A percentile compares a stretch with the other conserved stretches of the same genome.
These are phyloP conservation scores for Periphyllus acericola DNA, from an alignment of 2,888 invertebrate genomes.

Conservation along the genomic window DNA sequence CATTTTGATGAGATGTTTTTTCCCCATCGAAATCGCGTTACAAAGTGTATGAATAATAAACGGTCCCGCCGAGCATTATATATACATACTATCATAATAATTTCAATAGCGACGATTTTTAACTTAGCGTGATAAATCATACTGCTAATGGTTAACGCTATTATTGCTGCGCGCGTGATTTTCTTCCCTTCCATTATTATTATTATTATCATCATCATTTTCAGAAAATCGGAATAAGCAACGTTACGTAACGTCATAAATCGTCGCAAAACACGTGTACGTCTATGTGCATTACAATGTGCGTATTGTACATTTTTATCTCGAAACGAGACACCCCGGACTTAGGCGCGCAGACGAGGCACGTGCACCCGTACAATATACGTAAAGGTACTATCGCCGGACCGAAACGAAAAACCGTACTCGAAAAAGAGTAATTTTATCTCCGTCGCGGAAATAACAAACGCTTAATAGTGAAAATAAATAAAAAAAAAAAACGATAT, in stretches of 20 bases:
- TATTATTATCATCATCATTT: slow-evolving; percentile 23
- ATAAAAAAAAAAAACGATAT: not conserved
- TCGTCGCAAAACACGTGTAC: not conserved
- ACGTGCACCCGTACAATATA: too few relatives aligned
- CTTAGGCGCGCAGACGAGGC: not conserved
- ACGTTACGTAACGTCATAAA: not conserved
- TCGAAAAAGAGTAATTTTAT: slow-evolving; percentile 27
- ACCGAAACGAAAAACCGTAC: not conserved
- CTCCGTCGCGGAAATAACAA: slow-evolving; percentile 10
- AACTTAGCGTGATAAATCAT: slow-evolving; percentile 25
- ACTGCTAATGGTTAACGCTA: slow-evolving; percentile 41
- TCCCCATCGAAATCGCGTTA: not conserved
- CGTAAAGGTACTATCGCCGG: not conserved
- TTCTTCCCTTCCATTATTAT: not conserved
- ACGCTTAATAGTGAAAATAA: not conserved
- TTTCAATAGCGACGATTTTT: not conserved
- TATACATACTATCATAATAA: too few relatives aligned
- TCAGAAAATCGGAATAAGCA: slow-evolving; percentile 16
- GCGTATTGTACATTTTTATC: not conserved
- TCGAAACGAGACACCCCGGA: not conserved
- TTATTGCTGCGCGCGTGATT: slow-evolving; percentile 22
- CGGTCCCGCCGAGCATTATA: not conserved
- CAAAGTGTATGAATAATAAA: not conserved
- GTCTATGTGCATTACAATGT: too few relatives aligned
- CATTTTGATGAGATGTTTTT: not conserved